Evolutionary conservation across 2,888 invertebrate genomes (phyloP).

Genomic region (Pristionchus entomophagus): DNA sequence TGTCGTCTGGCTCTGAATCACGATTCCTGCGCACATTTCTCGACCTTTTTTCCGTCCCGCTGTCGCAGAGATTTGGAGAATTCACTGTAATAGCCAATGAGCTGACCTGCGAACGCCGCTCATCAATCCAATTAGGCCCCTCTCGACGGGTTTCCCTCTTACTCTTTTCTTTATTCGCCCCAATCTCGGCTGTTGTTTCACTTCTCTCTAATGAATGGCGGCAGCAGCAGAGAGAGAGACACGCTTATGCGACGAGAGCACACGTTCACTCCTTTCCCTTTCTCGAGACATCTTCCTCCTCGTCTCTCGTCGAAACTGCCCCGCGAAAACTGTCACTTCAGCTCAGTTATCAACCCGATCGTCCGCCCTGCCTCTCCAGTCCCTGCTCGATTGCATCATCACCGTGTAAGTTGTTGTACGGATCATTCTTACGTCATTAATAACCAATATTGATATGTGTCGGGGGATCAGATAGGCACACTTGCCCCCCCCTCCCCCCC

Average conservation of each 20-base stretch:
- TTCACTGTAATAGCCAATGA: neutral
- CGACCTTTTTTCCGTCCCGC: no score
- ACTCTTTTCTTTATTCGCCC: neutral
- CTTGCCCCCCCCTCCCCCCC: neutral
- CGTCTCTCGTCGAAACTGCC: neutral
- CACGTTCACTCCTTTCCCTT: neutral
- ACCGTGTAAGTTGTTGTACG: neutral
- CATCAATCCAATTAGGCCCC: constrained; percentile 18
- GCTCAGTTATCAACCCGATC: neutral
- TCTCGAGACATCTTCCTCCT: neutral
- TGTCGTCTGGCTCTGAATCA: no score
- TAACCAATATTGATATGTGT: neutral
- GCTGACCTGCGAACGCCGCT: neutral
- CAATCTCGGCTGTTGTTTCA: neutral
- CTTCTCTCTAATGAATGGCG: constrained; percentile 11
- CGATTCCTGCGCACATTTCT: no score
- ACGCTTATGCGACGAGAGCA: no score
- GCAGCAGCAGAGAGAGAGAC: neutral
- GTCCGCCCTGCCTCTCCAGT: neutral
- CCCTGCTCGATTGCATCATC: neutral
- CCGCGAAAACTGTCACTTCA: constrained; percentile 35
- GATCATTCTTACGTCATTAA: neutral
- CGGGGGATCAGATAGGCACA: neutral
- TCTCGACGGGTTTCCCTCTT: neutral
- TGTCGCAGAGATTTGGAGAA: no score